Evolutionary conservation across 37 sponge, comb jelly and placozoan species (phyloP).

Genomic region (Bolinopsis microptera): DNA sequence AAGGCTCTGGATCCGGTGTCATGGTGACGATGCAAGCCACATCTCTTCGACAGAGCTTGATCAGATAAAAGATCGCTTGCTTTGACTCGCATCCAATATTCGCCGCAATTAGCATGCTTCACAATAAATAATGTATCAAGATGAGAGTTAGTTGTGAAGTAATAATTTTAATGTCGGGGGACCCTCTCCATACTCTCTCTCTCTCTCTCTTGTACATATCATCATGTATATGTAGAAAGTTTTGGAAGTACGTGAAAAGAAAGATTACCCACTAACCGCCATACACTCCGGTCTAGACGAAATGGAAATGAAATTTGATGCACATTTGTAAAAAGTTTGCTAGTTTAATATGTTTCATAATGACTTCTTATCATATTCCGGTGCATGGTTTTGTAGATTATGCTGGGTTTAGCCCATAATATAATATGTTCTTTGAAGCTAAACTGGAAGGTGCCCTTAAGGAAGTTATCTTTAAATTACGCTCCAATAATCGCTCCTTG

Average conservation of each 20-base stretch:
- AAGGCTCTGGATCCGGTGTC: neutral
- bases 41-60: neutral
- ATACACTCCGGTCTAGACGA: neutral
- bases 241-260: neutral
- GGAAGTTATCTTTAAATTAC: neutral
- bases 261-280: neutral
- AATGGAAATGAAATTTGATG: neutral
- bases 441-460: too few relatives aligned
- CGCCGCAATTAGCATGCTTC: neutral
- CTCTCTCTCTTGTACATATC: neutral
- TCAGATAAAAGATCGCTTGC: neutral
- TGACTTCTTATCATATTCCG: neutral
- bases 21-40: neutral
- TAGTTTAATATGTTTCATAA: neutral
- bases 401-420: too few relatives aligned
- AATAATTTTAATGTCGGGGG: neutral
- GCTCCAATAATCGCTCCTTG: neutral
- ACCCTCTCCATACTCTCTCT: too few relatives aligned
- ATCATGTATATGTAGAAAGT: neutral
- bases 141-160: neutral
- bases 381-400: too few relatives aligned
- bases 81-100: neutral
- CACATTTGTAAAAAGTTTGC: neutral
- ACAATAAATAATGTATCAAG: neutral
- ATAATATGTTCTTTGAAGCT: too few relatives aligned